Conservation (phyloP, 2,797 vertebrate species). For the Sternarchorhynchus goeldii region DNA sequence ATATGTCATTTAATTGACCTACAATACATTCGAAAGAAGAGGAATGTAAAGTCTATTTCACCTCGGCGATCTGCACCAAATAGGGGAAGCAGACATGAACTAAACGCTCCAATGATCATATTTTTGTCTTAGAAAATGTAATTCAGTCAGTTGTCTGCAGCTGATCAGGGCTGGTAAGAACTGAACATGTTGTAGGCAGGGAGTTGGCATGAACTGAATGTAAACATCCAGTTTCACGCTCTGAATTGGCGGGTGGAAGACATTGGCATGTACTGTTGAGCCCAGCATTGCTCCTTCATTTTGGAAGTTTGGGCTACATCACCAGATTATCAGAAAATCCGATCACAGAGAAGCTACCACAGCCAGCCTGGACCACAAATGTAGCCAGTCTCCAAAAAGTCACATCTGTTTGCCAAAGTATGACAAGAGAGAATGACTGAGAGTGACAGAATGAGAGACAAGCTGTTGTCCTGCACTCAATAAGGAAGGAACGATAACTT, state of each 20-base stretch:
- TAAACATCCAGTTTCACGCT: constrained; percentile 72
- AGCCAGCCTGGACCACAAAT: constrained; percentile 49
- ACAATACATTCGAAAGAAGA: constrained; percentile 2
- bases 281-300: constrained; percentile 58
- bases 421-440: constrained; percentile 62
- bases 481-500: constrained; percentile 55
- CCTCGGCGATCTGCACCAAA: constrained; percentile 18
- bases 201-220: constrained; percentile 72
- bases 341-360: constrained; percentile 63
- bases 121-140: constrained; percentile 74
- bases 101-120: constrained; percentile 68
- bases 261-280: constrained; percentile 61
- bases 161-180: constrained; percentile 68
- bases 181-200: constrained; percentile 65
- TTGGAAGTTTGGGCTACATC: constrained; percentile 65
- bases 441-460: constrained; percentile 53
- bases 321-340: constrained; percentile 71
- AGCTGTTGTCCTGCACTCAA: constrained; percentile 64
- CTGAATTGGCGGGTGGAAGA: constrained; percentile 61
- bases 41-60: constrained; percentile 10
- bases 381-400: constrained; percentile 57
- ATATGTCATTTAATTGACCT: constrained; percentile 20
- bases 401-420: constrained; percentile 57
- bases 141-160: constrained; percentile 73
- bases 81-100: constrained; percentile 3